Evolutionary conservation across 2,113 vertebrate genomes (phyloP).

Genomic region (Enhydra lutris): DNA sequence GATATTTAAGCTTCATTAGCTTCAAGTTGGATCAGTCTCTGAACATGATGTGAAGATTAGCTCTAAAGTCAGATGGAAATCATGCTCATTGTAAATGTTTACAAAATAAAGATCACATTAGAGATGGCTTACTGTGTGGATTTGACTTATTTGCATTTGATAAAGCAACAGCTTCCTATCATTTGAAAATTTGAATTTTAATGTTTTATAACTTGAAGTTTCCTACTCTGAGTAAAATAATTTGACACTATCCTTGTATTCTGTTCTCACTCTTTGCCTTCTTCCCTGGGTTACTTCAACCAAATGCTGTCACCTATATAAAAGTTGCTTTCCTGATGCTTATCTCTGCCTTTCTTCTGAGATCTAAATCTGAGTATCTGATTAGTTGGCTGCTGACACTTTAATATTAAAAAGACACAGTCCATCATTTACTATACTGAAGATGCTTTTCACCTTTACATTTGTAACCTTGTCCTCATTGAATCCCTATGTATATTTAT

Average conservation of each 20-base stretch:
- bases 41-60: neutral
- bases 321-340: neutral
- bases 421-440: neutral
- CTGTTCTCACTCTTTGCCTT: neutral
- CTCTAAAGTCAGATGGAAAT: slow-evolving; percentile 3
- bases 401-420: neutral
- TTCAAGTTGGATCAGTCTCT: neutral
- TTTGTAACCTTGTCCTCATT: neutral
- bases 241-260: neutral
- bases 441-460: neutral
- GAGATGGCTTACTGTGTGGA: neutral
- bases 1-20: neutral
- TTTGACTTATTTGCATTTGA: neutral
- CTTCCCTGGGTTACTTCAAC: neutral
- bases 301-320: neutral
- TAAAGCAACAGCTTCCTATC: neutral
- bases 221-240: neutral
- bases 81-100: neutral
- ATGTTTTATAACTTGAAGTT: neutral
- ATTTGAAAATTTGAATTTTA: neutral
- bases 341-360: neutral
- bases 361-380: neutral
- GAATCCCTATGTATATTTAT: neutral
- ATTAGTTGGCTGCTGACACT: neutral
- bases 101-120: neutral